Evolutionary conservation across 2,113 vertebrate genomes (phyloP).

Genomic region (Ceuthmochares aereus): DNA sequence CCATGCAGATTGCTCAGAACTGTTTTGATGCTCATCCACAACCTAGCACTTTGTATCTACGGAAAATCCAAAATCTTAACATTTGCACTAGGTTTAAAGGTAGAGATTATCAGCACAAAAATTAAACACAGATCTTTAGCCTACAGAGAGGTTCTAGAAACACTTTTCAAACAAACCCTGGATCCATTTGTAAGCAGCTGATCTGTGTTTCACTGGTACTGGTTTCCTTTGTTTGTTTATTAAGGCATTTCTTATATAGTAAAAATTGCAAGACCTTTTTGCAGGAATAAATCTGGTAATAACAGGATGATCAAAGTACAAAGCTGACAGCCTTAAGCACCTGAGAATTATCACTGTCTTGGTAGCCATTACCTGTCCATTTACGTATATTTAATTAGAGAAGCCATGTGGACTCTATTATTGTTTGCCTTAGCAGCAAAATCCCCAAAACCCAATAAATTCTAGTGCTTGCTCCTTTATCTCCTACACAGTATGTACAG

Average conservation of each 20-base stretch:
- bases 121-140: conserved; percentile 7
- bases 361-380: background rate
- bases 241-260: background rate
- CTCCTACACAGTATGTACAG: background rate
- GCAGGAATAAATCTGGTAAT: background rate
- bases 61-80: conserved; percentile 9
- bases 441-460: background rate
- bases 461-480: background rate
- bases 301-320: background rate
- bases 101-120: conserved; percentile 21
- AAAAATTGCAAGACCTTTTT: conserved; percentile 2
- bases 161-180: conserved; percentile 1
- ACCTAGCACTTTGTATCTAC: background rate
- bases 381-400: background rate
- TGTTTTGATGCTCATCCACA: background rate
- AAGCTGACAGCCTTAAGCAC: background rate
- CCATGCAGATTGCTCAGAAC: background rate
- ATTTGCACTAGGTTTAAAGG: conserved; percentile 43
- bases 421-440: background rate
- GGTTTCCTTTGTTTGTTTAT: background rate
- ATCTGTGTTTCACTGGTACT: background rate
- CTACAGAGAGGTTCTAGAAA: background rate
- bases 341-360: background rate
- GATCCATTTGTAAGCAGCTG: background rate
- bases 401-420: background rate